phyloP scores from a whole-genome alignment of 2,113 vertebrate species.

The Perognathus longimembris region DNA sequence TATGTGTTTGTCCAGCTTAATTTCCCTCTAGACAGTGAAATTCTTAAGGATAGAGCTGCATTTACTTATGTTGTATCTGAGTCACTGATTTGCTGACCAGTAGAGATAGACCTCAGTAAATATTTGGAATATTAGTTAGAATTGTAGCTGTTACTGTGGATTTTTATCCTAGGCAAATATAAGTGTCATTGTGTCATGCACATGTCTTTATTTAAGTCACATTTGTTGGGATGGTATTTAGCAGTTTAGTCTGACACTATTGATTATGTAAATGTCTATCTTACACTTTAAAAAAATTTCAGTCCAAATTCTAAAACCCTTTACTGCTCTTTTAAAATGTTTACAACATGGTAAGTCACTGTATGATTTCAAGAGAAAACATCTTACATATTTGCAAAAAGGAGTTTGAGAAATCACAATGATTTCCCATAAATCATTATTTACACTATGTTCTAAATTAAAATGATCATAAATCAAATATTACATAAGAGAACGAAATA shows the following conservation, averaged over 20 bases:
- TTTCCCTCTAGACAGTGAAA: constrained; percentile 34
- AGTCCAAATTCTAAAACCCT: not conserved
- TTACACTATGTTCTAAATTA: constrained; percentile 21
- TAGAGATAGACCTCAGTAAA: not conserved
- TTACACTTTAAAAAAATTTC: not conserved
- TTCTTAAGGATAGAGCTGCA: not conserved
- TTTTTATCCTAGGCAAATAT: not conserved
- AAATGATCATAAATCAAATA: constrained; percentile 56
- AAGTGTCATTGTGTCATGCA: not conserved
- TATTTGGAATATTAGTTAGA: constrained; percentile 37
- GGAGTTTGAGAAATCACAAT: not conserved
- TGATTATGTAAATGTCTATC: not conserved
- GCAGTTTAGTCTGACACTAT: not conserved
- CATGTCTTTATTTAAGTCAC: not conserved
- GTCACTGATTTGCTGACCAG: not conserved
- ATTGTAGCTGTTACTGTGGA: not conserved
- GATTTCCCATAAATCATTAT: constrained; percentile 49
- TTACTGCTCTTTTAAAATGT: not conserved
- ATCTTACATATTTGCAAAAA: constrained; percentile 23
- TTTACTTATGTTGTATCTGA: constrained; percentile 17
- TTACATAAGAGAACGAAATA: constrained; percentile 47
- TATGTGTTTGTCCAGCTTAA: not conserved
- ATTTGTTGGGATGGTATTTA: not conserved
- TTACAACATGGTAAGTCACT: not conserved
- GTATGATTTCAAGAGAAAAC: constrained; percentile 54